A percentile compares a stretch with the other conserved stretches of the same genome.
phyloP scores from a whole-genome alignment of 1,140 invertebrate species.

The Zaprionus lachaisei region DNA sequence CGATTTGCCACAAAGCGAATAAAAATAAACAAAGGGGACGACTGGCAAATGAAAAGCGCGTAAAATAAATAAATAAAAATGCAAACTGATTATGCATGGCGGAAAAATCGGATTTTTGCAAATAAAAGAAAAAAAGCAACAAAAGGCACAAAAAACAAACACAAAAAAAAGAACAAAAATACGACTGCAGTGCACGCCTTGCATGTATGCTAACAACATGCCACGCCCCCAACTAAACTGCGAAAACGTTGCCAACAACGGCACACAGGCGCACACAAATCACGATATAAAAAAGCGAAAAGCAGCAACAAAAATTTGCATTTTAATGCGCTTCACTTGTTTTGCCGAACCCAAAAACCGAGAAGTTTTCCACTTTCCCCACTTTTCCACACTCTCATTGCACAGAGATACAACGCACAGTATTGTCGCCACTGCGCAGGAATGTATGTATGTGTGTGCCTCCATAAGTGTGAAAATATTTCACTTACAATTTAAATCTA shows the following conservation, averaged over 20 bases:
- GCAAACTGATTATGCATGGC: conserved; percentile 80
- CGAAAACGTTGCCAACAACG: conserved; percentile 28
- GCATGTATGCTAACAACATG: conserved; percentile 41
- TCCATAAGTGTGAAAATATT: conserved; percentile 37
- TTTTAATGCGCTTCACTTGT: conserved; percentile 82
- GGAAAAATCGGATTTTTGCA: conserved; percentile 73
- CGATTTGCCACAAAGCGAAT: conserved; percentile 59
- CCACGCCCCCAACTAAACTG: conserved; percentile 77
- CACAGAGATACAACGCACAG: conserved; percentile 18
- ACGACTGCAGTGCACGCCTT: conserved; percentile 45
- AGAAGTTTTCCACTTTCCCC: conserved; percentile 34
- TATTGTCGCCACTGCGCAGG: not conserved
- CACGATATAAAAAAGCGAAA: conserved; percentile 52
- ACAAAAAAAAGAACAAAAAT: conserved; percentile 21
- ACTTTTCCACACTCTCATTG: conserved; percentile 21
- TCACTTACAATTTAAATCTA: conserved; percentile 33
- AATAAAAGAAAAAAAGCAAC: conserved; percentile 8
- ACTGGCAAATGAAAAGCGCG: conserved; percentile 75
- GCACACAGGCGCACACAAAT: conserved; percentile 63
- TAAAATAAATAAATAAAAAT: conserved; percentile 83
- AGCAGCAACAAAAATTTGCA: conserved; percentile 67
- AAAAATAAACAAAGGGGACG: conserved; percentile 45
- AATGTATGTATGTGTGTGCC: not conserved
- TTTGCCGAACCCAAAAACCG: conserved; percentile 55
- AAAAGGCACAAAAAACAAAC: not conserved